Percentiles rank a stretch among this genome's conserved stretches.
These are phyloP conservation scores for Heliconius hewitsoni DNA, from an alignment of 1,140 invertebrate species.

Conservation along the genomic window DNA sequence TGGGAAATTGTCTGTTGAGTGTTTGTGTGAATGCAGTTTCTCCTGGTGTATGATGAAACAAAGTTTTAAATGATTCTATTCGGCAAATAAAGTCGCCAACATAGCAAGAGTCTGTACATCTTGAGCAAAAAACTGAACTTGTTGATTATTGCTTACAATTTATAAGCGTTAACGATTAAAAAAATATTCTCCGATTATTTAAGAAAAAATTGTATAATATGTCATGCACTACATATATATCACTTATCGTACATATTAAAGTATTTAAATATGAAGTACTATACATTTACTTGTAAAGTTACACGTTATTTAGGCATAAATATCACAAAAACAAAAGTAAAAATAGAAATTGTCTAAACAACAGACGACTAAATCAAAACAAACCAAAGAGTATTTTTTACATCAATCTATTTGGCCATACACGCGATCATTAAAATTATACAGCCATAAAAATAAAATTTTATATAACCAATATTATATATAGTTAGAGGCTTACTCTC, in stretches of 20 bases:
- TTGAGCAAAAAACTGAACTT: conserved; percentile 32
- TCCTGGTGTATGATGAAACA: conserved; percentile 17
- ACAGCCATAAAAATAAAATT: not conserved
- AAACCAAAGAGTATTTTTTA: not conserved
- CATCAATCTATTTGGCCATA: not conserved
- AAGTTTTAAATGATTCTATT: conserved; percentile 25
- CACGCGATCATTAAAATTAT: not conserved
- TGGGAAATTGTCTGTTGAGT: conserved; percentile 25
- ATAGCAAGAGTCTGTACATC: conserved; percentile 35
- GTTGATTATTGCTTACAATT: conserved; percentile 35
- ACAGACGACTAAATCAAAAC: not conserved
- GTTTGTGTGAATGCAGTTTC: conserved; percentile 27
- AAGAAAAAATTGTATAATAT: too few species aligned
- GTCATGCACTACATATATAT: too few species aligned
- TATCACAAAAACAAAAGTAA: too few species aligned
- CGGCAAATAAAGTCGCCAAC: conserved; percentile 36
- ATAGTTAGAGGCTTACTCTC: conserved; percentile 40
- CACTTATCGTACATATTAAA: too few species aligned
- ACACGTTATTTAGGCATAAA: too few species aligned
- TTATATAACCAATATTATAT: not conserved
- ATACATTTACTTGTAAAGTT: not conserved
- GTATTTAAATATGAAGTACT: not conserved
- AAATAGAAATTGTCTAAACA: too few species aligned
- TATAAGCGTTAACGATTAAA: conserved; percentile 35
- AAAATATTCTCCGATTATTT: not conserved